These are phyloP conservation scores for Rynchops niger DNA, from an alignment of 2,113 vertebrate species.

Conservation along the genomic window DNA sequence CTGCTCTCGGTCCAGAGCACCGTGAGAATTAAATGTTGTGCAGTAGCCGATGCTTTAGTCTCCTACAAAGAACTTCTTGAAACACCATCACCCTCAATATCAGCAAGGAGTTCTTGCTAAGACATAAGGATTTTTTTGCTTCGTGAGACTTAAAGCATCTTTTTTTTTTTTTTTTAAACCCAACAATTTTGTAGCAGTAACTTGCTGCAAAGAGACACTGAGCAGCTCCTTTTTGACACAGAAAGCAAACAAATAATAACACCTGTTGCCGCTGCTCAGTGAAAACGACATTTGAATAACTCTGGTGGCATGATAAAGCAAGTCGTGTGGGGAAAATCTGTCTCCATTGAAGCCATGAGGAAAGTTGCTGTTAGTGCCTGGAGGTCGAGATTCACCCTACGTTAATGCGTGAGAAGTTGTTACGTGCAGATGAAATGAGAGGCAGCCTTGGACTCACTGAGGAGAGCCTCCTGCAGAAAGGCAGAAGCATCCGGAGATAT, in stretches of 20 bases:
- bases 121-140: not conserved
- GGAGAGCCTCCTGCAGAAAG: not conserved
- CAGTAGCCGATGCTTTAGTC: not conserved
- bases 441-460: not conserved
- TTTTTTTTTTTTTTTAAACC: not conserved
- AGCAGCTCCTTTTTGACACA: not conserved
- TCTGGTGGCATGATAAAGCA: not conserved
- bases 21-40: not conserved
- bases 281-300: not conserved
- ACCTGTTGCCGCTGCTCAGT: not conserved
- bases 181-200: not conserved
- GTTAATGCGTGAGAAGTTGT: not conserved
- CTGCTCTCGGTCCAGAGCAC: not conserved
- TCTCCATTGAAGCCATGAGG: not conserved
- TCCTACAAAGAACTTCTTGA: not conserved
- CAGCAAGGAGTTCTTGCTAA: not conserved
- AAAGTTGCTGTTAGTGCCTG: not conserved
- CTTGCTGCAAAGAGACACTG: not conserved
- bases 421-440: not conserved
- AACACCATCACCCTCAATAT: not conserved
- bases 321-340: not conserved
- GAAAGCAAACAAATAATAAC: not conserved
- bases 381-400: rapidly evolving
- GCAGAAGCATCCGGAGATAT: not conserved
- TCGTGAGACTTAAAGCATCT: not conserved